Evolutionary conservation across 2,888 invertebrate genomes (phyloP), one percentile per base, ranked within the genome.

Genomic region (Heliconius ismenius): DNA sequence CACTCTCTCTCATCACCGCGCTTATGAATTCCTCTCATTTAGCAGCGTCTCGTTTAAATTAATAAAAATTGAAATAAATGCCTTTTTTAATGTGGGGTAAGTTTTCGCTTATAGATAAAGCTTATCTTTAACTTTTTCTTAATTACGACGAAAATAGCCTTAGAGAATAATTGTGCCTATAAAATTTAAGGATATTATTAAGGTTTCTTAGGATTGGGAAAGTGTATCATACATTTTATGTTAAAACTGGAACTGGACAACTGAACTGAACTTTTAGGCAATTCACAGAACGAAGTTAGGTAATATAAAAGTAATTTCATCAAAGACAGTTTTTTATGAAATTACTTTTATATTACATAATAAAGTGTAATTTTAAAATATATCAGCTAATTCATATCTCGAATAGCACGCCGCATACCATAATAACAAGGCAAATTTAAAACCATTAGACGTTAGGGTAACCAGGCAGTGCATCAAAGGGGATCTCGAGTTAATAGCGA

Each of bases 401-500:
- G 81, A 84, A 84, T 84, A 81, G 78, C 79, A 81, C 75, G 73
- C 78, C 80, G 75, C 81, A 79, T 79, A 77, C 78, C 74, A 83
- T 79, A 88, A 87, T 89, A 90, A 88, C 86, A 83, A 85, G 85
- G 86, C 81, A 84, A 86, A 86, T 90, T 90, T 90, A 88, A 91
- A 92, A 90, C 89, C 91, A 92, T 92, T 91, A 92, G 90, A 87
- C 87, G 80, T 81, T 82, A 84, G 87, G 89, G 88, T 83, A 81
- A 81, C 83, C 83, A 82, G 79, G 84, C 85, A 89, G 88, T 91
- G 89, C 88, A 91, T 92, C 90, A 92, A 92, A 92, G 88, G 89
- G 86, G 83, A 80, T 85, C 87, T 87, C 83, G 83, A 90, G 91
- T 93, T 92, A 92, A 93, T 92, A 92, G 91, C 83, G 90, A 88